Evolutionary conservation across 2,888 invertebrate genomes (phyloP).

Genomic region (Priocnemis perturbator): DNA sequence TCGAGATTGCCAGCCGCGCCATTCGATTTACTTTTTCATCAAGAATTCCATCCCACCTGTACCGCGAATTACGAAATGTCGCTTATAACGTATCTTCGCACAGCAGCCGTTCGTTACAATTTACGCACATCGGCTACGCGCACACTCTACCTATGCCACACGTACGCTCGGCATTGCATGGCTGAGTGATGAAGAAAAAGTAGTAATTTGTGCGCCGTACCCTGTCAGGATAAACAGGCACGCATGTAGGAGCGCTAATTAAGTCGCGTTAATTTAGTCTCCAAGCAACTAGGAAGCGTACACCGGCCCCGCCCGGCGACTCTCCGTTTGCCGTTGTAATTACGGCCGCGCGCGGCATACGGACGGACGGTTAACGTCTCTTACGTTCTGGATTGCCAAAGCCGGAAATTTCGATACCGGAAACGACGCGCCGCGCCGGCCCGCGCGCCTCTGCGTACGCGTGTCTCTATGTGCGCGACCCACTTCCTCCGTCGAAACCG

Average conservation of each 20-base stretch:
- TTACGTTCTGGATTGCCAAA: constrained; percentile 59
- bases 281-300: too few relatives aligned
- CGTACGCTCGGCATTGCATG: too few relatives aligned
- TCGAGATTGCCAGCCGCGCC: too few relatives aligned
- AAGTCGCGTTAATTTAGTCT: constrained; percentile 29
- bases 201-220: constrained; percentile 17
- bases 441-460: constrained; percentile 14
- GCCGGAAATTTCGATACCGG: constrained; percentile 72
- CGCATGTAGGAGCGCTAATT: constrained; percentile 22
- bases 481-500: constrained; percentile 69
- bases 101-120: too few relatives aligned
- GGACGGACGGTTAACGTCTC: constrained; percentile 10
- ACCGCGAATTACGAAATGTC: too few relatives aligned
- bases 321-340: too few relatives aligned
- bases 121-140: too few relatives aligned
- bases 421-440: constrained; percentile 58
- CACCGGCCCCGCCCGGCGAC: too few relatives aligned
- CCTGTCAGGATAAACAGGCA: constrained; percentile 9
- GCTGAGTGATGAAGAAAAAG: not conserved
- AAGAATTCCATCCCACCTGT: too few relatives aligned
- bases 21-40: too few relatives aligned
- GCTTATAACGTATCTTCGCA: too few relatives aligned
- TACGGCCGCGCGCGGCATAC: not conserved
- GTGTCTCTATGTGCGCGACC: constrained; percentile 57
- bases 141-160: too few relatives aligned